Evolutionary conservation across 2,113 vertebrate genomes (phyloP).

Genomic region (Burhinus bistriatus): DNA sequence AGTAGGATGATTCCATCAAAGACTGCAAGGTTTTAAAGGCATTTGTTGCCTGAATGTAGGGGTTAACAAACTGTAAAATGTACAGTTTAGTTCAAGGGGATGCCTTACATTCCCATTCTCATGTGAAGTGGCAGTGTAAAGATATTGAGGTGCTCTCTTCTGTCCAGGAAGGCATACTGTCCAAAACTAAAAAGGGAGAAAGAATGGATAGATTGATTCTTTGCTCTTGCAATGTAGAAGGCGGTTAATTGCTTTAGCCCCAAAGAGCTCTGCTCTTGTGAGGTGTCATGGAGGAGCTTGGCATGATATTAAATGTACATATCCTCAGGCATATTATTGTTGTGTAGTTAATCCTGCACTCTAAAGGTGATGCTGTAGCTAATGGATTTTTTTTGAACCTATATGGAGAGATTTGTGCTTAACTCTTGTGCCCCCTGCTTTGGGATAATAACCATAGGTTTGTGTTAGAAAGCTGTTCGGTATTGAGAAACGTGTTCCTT

Average conservation of each 20-base stretch:
- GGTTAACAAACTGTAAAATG: neutral
- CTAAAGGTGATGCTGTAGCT: neutral
- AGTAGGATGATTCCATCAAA: neutral
- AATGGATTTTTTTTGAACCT: neutral
- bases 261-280: neutral
- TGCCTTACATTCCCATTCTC: neutral
- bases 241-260: neutral
- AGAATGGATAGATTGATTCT: neutral
- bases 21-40: neutral
- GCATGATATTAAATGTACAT: neutral
- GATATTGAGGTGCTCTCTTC: neutral
- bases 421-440: neutral
- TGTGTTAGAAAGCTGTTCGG: neutral
- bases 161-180: neutral
- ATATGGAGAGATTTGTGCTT: neutral
- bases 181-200: neutral
- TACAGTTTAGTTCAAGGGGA: neutral
- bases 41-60: neutral
- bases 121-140: neutral
- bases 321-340: neutral
- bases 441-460: neutral
- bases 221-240: neutral
- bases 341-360: neutral
- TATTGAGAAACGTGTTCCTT: neutral
- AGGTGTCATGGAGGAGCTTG: neutral